Evolutionary conservation across 1,140 invertebrate genomes (phyloP).

Genomic region (Orchestia grillus): DNA sequence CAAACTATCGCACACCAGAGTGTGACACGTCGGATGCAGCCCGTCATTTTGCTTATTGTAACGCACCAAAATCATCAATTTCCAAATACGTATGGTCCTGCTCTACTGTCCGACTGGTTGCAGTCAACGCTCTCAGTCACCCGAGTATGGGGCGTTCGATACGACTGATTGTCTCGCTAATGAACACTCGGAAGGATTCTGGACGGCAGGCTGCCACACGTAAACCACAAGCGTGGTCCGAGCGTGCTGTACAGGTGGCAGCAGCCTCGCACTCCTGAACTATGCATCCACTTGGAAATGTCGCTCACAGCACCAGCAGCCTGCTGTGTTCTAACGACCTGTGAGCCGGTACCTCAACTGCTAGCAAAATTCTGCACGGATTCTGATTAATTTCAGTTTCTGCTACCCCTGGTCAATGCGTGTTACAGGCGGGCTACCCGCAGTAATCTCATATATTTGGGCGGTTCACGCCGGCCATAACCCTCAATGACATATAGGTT

Average conservation of each 20-base stretch:
- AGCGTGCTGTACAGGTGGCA: not conserved
- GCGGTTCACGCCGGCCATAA: too few relatives aligned
- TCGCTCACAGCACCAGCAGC: not conserved
- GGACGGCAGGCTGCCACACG: not conserved
- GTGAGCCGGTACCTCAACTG: not conserved
- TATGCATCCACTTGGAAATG: not conserved
- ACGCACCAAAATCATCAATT: too few relatives aligned
- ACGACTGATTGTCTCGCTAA: not conserved
- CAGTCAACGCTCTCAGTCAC: not conserved
- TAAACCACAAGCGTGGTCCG: not conserved
- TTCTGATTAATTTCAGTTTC: not conserved
- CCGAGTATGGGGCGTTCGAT: too few relatives aligned
- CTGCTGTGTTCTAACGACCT: not conserved
- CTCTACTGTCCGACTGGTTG: not conserved
- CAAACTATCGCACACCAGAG: not conserved
- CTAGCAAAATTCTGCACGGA: not conserved
- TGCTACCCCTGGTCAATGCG: not conserved
- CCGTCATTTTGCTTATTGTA: too few relatives aligned
- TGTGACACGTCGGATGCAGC: too few relatives aligned
- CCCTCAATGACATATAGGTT: too few relatives aligned
- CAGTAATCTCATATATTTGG: not conserved
- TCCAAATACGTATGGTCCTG: too few relatives aligned
- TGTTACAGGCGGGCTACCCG: not conserved
- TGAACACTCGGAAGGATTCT: not conserved
- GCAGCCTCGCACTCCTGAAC: not conserved